Evolutionary conservation across 2,113 vertebrate species (phyloP).

Genomic region (Orientallactaga bullata): DNA sequence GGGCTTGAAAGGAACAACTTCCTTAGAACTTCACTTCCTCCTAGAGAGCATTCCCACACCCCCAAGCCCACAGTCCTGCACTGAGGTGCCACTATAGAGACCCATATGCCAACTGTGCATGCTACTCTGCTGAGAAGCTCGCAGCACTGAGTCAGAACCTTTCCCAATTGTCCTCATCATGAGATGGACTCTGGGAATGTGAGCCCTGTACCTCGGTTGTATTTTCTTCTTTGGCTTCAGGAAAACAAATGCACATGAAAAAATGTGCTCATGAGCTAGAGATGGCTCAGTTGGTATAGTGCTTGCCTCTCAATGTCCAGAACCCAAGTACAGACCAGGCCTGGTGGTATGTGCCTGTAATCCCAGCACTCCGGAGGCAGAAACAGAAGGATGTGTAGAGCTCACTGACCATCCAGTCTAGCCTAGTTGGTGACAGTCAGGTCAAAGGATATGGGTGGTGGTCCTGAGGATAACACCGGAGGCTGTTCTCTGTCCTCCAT

Average conservation of each 20-base stretch:
- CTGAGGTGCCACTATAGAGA: neutral
- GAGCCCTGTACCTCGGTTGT: neutral
- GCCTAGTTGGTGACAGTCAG: too few species aligned
- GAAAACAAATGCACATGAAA: neutral
- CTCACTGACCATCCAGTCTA: too few species aligned
- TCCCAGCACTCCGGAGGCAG: too few species aligned
- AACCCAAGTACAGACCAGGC: too few species aligned
- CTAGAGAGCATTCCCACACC: neutral
- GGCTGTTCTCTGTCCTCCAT: too few species aligned
- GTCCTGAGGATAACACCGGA: too few species aligned
- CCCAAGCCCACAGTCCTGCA: neutral
- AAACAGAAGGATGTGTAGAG: too few species aligned
- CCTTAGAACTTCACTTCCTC: neutral
- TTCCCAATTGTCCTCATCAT: neutral
- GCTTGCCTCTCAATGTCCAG: too few species aligned
- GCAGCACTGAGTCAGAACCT: neutral
- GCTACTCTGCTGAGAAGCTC: neutral
- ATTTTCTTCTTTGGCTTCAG: neutral
- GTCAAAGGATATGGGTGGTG: too few species aligned
- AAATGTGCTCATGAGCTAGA: too few species aligned
- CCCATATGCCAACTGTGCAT: neutral
- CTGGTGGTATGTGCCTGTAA: too few species aligned
- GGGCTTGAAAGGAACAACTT: neutral
- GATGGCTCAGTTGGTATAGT: too few species aligned
- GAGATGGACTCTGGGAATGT: neutral